phyloP scores from a whole-genome alignment of 1,140 invertebrate genomes.

The Temnothorax curvispinosus region DNA sequence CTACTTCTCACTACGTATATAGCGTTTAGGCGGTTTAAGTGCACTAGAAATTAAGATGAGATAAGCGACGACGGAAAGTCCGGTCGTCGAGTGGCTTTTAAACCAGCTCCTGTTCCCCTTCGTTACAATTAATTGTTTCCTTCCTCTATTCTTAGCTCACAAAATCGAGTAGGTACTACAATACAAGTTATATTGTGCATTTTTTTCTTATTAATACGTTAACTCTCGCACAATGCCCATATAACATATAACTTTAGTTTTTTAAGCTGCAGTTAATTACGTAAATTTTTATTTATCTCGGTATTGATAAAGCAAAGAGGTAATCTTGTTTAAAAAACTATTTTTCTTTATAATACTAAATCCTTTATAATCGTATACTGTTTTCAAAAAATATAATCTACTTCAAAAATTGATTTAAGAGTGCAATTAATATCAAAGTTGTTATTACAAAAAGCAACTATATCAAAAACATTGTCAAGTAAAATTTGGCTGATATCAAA shows the following conservation, averaged over 20 bases:
- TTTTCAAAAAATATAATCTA: background rate
- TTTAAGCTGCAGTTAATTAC: background rate
- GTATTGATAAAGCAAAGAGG: background rate
- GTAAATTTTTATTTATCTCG: background rate
- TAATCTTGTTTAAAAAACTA: background rate
- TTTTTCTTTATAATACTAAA: background rate
- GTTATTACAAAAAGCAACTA: background rate
- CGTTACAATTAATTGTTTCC: constrained; percentile 52
- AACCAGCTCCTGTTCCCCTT: constrained; percentile 10
- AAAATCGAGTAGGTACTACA: background rate
- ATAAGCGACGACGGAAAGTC: constrained; percentile 34
- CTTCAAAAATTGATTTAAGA: background rate
- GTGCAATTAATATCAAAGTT: background rate
- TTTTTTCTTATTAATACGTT: background rate
- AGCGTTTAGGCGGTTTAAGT: background rate
- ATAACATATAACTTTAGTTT: background rate
- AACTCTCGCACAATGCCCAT: background rate
- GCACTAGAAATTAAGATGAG: constrained; percentile 35
- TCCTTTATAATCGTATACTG: background rate
- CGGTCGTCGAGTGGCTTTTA: constrained; percentile 12
- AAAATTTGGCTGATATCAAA: background rate
- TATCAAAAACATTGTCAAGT: background rate
- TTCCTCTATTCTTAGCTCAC: constrained; percentile 42
- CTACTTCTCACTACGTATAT: background rate
- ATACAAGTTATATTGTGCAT: background rate